Conservation (phyloP, 2,113 vertebrate species). For the Orientallactaga bullata region DNA sequence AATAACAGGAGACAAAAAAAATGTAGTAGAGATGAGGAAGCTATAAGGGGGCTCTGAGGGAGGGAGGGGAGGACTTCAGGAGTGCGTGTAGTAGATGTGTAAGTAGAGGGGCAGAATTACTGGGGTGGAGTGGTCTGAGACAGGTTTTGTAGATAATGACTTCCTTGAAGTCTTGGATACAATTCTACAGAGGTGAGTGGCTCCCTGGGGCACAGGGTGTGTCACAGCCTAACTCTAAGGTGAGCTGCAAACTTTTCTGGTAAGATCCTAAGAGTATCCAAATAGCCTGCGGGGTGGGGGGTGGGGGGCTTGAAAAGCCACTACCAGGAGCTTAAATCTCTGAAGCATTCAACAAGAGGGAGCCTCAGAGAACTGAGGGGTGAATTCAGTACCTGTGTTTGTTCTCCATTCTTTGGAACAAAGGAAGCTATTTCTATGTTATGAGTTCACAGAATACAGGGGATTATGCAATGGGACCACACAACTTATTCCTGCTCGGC, state of each 20-base stretch:
- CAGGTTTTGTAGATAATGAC: neutral
- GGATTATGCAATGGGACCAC: slow-evolving; percentile 76
- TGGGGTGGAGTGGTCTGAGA: neutral
- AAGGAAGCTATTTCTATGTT: slow-evolving; percentile 67
- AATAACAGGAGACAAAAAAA: slow-evolving; percentile 7
- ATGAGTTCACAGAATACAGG: slow-evolving; percentile 59
- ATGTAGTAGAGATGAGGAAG: too few relatives aligned
- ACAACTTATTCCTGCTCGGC: slow-evolving; percentile 60
- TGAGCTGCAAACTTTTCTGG: slow-evolving; percentile 43
- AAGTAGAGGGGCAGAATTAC: too few relatives aligned
- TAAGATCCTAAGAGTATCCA: slow-evolving; percentile 56
- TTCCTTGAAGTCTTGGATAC: neutral
- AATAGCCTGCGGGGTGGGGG: slow-evolving; percentile 25
- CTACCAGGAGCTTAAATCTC: slow-evolving; percentile 58
- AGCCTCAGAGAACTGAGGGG: slow-evolving; percentile 44
- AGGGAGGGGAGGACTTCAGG: too few relatives aligned
- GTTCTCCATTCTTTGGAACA: slow-evolving; percentile 70
- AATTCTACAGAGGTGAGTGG: slow-evolving; percentile 5
- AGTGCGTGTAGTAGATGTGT: too few relatives aligned
- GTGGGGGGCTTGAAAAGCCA: slow-evolving; percentile 58
- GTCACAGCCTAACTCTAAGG: neutral
- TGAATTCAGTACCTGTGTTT: slow-evolving; percentile 74
- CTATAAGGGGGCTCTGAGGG: too few relatives aligned
- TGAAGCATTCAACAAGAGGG: slow-evolving; percentile 28
- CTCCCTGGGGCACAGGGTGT: neutral